Evolutionary conservation across 2,797 vertebrate genomes (phyloP).

Genomic region (Melanotaenia parkinsoni): DNA sequence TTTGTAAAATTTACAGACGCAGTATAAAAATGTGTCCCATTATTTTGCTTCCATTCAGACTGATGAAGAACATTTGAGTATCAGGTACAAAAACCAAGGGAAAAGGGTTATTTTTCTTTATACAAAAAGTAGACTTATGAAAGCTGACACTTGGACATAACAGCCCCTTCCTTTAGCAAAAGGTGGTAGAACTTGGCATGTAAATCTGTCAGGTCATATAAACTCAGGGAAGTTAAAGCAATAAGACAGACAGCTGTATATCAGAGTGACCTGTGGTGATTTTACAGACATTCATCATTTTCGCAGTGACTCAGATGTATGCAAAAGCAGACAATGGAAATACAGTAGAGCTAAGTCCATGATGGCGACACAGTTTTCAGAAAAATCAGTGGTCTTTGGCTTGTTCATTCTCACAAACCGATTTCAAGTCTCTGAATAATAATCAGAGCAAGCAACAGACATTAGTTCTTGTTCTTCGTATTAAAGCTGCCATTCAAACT

Average conservation of each 20-base stretch:
- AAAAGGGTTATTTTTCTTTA: slow-evolving; percentile 28
- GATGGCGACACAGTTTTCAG: slow-evolving; percentile 6
- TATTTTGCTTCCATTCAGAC: slow-evolving; percentile 17
- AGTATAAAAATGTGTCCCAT: slow-evolving; percentile 11
- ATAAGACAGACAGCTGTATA: slow-evolving; percentile 6
- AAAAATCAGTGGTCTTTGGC: slow-evolving; percentile 11
- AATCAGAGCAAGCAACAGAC: slow-evolving; percentile 40
- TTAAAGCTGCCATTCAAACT: slow-evolving; percentile 49
- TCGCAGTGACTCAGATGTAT: background rate
- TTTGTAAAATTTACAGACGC: slow-evolving; percentile 18
- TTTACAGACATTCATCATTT: slow-evolving; percentile 1
- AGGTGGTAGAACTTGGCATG: slow-evolving; percentile 42
- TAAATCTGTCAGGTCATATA: slow-evolving; percentile 53
- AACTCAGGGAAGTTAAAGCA: slow-evolving; percentile 25
- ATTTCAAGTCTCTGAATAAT: slow-evolving; percentile 35
- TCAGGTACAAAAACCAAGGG: slow-evolving; percentile 30
- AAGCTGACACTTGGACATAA: slow-evolving; percentile 57
- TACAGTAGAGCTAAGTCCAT: background rate
- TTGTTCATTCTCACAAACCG: slow-evolving; percentile 39
- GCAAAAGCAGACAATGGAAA: background rate
- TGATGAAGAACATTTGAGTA: slow-evolving; percentile 40
- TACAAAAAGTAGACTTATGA: slow-evolving; percentile 10
- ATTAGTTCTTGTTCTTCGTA: slow-evolving; percentile 41
- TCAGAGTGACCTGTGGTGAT: background rate
- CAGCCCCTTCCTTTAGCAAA: slow-evolving; percentile 36